These are phyloP conservation scores for Melipona beecheii DNA, from an alignment of 2,888 invertebrate species.

Conservation along the genomic window DNA sequence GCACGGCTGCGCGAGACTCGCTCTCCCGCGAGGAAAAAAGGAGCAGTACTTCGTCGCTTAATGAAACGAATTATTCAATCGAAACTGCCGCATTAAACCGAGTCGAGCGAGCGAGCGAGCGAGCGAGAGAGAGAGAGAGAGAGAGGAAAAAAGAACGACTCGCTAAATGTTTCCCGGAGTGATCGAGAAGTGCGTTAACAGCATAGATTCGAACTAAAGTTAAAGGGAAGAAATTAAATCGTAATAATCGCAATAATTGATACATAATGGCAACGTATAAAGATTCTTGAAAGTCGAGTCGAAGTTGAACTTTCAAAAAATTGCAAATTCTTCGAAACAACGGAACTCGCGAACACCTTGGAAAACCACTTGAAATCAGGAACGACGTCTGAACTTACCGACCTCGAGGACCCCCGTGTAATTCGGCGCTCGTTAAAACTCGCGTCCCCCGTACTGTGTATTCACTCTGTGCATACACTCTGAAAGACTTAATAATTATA, in stretches of 20 bases:
- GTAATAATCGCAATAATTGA: too few relatives aligned
- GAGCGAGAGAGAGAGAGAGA: neutral
- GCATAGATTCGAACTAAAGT: too few relatives aligned
- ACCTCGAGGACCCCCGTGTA: constrained; percentile 19
- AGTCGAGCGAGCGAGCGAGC: neutral
- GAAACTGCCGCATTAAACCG: neutral
- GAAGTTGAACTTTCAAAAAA: too few relatives aligned
- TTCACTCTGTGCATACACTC: constrained; percentile 43
- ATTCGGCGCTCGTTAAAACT: constrained; percentile 20
- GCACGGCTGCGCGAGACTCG: neutral
- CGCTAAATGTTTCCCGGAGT: too few relatives aligned
- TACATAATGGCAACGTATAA: too few relatives aligned
- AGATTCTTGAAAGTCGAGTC: too few relatives aligned
- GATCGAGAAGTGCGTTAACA: too few relatives aligned
- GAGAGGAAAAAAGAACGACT: neutral
- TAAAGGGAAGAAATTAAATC: too few relatives aligned
- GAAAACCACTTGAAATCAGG: neutral
- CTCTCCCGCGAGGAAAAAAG: neutral
- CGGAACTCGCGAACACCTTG: neutral
- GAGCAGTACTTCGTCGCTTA: neutral
- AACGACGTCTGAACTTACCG: constrained; percentile 46
- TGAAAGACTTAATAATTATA: constrained; percentile 75
- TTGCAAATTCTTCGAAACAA: neutral
- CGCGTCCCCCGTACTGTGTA: constrained; percentile 32
- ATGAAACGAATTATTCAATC: constrained; percentile 13